These are phyloP conservation scores for Tiliqua scincoides DNA, from an alignment of 2,113 vertebrate species.

Conservation along the genomic window DNA sequence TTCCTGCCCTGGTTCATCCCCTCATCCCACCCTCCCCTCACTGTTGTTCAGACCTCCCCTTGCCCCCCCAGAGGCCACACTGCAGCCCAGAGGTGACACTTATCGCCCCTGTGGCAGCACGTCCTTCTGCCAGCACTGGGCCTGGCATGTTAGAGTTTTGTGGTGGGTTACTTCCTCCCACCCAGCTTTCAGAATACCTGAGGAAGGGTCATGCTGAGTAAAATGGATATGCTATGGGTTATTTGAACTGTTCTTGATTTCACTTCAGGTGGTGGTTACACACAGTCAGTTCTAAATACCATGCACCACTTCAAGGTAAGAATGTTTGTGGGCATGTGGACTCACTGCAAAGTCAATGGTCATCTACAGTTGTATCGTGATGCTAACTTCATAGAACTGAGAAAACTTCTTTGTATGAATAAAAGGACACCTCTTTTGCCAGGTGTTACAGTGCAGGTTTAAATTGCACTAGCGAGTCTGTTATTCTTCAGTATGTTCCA, in stretches of 20 bases:
- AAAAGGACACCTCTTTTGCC: neutral
- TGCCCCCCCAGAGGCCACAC: too few species aligned
- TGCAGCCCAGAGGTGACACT: too few species aligned
- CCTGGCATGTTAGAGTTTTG: neutral
- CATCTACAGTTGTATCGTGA: neutral
- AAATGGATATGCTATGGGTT: neutral
- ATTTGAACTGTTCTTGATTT: neutral
- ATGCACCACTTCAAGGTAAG: neutral
- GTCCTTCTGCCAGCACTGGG: too few species aligned
- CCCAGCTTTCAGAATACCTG: neutral
- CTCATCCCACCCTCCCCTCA: too few species aligned
- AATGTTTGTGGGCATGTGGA: neutral
- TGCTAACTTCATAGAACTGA: neutral
- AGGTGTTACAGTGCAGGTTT: neutral
- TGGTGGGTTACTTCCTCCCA: neutral
- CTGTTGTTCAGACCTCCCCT: too few species aligned
- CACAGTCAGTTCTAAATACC: neutral
- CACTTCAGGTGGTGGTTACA: neutral
- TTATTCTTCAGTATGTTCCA: constrained; percentile 20
- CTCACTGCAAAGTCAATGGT: neutral
- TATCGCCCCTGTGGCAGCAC: too few species aligned
- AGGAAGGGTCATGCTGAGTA: neutral
- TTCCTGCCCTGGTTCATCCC: too few species aligned
- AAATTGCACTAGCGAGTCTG: neutral
- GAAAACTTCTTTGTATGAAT: neutral